Evolutionary conservation across 1,140 invertebrate genomes (phyloP).

Genomic region (Conopomorpha cramerella): DNA sequence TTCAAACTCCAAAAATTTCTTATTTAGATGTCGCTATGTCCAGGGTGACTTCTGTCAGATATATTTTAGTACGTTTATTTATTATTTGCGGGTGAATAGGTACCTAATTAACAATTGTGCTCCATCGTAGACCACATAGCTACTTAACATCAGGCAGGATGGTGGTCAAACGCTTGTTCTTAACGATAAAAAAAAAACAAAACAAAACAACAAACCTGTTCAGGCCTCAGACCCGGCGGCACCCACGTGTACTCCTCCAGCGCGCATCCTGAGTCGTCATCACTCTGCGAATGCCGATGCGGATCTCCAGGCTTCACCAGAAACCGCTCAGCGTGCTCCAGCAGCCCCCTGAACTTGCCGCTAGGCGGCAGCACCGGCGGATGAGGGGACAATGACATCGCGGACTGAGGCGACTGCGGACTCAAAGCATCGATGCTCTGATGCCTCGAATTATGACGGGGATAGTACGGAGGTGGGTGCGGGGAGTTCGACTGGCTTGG

Average conservation of each 20-base stretch:
- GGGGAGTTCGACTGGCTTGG: constrained; percentile 40
- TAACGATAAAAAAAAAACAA: neutral
- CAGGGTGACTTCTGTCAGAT: no score
- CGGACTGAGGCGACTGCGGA: constrained; percentile 37
- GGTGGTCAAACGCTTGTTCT: no score
- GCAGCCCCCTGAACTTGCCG: constrained; percentile 53
- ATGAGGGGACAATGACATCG: constrained; percentile 47
- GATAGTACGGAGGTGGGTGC: no score
- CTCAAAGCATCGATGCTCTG: no score
- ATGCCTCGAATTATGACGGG: no score
- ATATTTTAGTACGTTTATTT: no score
- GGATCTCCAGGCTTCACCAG: constrained; percentile 67
- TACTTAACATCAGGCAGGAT: no score
- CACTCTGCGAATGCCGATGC: constrained; percentile 89
- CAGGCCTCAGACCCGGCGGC: constrained; percentile 91
- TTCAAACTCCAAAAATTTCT: no score
- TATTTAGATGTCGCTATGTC: no score
- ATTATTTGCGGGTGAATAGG: no score
- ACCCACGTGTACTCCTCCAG: constrained; percentile 99
- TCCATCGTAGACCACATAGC: no score
- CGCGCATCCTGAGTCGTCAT: constrained; percentile 96
- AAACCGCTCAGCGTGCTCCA: constrained; percentile 49
- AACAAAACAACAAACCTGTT: constrained; percentile 75
- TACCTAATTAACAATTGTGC: no score
- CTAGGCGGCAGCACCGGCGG: constrained; percentile 31